Percentiles rank a stretch among this genome's conserved stretches.
Conservation (phyloP, 35 echinoderm and acorn worm species). For the Anneissia japonica region DNA sequence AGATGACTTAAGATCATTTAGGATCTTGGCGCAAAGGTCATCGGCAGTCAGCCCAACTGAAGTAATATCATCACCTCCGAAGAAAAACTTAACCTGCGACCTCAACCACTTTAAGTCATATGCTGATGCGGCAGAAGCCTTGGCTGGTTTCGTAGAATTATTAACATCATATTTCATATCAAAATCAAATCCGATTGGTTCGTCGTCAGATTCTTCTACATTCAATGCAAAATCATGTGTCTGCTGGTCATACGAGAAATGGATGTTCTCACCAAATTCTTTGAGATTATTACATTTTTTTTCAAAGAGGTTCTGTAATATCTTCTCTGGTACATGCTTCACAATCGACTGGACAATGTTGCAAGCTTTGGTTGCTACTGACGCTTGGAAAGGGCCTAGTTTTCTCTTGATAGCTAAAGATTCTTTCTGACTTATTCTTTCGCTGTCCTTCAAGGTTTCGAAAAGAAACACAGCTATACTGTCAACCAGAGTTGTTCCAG, state of each 20-base stretch:
- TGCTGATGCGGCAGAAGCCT: not conserved
- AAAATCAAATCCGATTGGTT: not conserved
- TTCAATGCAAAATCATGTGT: not conserved
- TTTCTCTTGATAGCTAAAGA: constrained; percentile 21
- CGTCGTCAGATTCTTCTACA: not conserved
- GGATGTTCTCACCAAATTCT: constrained; percentile 57
- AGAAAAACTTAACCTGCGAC: constrained; percentile 43
- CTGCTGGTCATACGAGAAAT: constrained; percentile 55
- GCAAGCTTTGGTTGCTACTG: constrained; percentile 20
- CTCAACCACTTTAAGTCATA: constrained; percentile 54
- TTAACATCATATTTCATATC: not conserved
- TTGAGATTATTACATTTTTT: not conserved
- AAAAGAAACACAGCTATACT: constrained; percentile 56
- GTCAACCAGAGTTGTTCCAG: constrained; percentile 37
- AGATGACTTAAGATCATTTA: constrained; percentile 55
- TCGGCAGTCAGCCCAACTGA: constrained; percentile 65
- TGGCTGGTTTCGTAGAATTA: not conserved
- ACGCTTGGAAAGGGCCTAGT: constrained; percentile 45
- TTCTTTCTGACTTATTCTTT: constrained; percentile 45
- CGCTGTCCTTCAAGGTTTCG: constrained; percentile 44
- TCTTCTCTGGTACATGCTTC: constrained; percentile 40
- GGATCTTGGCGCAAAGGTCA: constrained; percentile 50
- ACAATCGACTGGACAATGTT: constrained; percentile 23
- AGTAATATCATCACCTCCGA: constrained; percentile 17
- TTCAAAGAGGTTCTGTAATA: not conserved